phyloP scores from a whole-genome alignment of 2,113 vertebrate species.

The Colistium nudipinnis region DNA sequence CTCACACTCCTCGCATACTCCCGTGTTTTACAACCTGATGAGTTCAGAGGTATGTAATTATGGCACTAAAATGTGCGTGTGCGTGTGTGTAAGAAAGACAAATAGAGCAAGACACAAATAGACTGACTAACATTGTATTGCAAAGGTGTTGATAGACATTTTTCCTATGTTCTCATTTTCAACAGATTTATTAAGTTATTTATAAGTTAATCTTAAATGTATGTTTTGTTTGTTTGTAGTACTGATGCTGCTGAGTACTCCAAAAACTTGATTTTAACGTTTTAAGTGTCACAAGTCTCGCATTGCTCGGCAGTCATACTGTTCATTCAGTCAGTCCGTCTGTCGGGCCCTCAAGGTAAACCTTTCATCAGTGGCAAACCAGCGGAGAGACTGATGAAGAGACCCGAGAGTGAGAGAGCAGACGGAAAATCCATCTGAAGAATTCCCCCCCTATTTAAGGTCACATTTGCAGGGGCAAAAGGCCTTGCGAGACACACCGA shows the following conservation, averaged over 20 bases:
- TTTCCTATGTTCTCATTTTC: neutral
- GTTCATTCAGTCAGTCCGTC: no score
- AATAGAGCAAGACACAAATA: neutral
- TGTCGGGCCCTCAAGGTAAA: constrained; percentile 31
- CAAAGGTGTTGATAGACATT: neutral
- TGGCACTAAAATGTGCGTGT: neutral
- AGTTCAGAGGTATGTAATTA: constrained; percentile 35
- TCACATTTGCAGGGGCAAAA: constrained; percentile 51
- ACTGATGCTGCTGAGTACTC: no score
- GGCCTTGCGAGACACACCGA: constrained; percentile 26
- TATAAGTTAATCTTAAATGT: no score
- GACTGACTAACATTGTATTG: neutral
- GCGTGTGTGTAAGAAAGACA: neutral
- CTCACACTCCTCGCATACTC: constrained; percentile 16
- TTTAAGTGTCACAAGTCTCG: constrained; percentile 14
- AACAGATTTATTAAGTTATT: neutral
- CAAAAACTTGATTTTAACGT: constrained; percentile 15
- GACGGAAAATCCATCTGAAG: constrained; percentile 27
- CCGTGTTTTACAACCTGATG: constrained; percentile 4
- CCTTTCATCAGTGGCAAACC: constrained; percentile 40
- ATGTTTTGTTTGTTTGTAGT: no score
- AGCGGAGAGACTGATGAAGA: constrained; percentile 42
- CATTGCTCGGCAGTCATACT: constrained; percentile 18
- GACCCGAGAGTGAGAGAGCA: constrained; percentile 30
- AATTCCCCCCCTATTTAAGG: constrained; percentile 42